These are phyloP conservation scores for Melieria omissa DNA, from an alignment of 2,888 invertebrate species.

Conservation along the genomic window DNA sequence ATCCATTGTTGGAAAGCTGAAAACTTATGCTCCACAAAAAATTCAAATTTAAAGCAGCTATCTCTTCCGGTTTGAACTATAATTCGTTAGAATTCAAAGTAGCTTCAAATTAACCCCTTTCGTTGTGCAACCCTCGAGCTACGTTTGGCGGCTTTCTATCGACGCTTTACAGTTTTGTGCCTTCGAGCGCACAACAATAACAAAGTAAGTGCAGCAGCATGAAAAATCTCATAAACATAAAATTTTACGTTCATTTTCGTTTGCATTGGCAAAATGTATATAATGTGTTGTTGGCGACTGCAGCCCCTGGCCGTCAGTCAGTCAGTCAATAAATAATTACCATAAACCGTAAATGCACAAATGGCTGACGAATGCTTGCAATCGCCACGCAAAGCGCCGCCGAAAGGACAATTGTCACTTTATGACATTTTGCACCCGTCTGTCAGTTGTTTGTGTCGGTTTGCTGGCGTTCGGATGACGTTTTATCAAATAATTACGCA, in stretches of 20 bases:
- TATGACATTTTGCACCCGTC: conserved; percentile 41
- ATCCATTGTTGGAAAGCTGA: too few species aligned
- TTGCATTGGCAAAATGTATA: conserved; percentile 26
- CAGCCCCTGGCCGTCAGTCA: conserved; percentile 29
- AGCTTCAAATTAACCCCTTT: too few species aligned
- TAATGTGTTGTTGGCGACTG: conserved; percentile 8
- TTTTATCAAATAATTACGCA: conserved; percentile 30
- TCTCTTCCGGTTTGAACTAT: too few species aligned
- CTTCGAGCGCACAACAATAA: neutral
- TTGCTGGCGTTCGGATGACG: conserved; percentile 25
- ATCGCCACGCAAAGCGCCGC: neutral
- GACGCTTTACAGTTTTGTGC: neutral
- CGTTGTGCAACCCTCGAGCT: neutral
- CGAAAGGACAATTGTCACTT: conserved; percentile 40
- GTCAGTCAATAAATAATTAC: conserved; percentile 45
- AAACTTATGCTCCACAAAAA: too few species aligned
- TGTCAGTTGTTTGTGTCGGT: conserved; percentile 10
- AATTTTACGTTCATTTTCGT: conserved; percentile 48
- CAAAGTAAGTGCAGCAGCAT: neutral
- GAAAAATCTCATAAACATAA: conserved; percentile 47
- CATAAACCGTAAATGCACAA: conserved; percentile 35
- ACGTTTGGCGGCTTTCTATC: conserved; percentile 1
- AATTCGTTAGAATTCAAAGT: too few species aligned
- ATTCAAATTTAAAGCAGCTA: too few species aligned
- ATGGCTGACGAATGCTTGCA: conserved; percentile 9